These are phyloP conservation scores for Calidris pugnax DNA, from an alignment of 2,113 vertebrate species.

Conservation along the genomic window DNA sequence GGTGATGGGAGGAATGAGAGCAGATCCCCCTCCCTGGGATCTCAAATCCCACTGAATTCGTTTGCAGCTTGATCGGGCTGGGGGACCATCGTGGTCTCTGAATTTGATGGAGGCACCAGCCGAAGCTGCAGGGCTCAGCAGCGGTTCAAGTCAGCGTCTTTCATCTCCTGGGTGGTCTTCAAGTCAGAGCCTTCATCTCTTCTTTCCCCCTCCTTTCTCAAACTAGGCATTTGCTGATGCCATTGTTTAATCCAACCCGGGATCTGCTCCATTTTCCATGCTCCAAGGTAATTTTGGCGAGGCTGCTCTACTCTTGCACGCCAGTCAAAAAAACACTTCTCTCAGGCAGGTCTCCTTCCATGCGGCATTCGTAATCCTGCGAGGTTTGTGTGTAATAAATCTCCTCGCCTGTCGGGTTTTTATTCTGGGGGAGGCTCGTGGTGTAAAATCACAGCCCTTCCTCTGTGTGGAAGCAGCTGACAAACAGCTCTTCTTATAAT, in stretches of 20 bases:
- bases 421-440: not conserved
- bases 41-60: not conserved
- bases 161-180: conserved; percentile 52
- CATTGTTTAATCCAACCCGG: conserved; percentile 14
- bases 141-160: not conserved
- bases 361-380: not conserved
- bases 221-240: not conserved
- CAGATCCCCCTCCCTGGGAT: not conserved
- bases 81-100: accelerated
- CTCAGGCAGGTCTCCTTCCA: conserved; percentile 18
- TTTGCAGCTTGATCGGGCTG: not conserved
- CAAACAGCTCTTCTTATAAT: conserved; percentile 5
- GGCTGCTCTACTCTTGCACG: not conserved
- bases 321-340: not conserved
- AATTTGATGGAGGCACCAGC: not conserved
- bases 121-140: not conserved
- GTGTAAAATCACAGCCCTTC: not conserved
- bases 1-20: not conserved
- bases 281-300: conserved; percentile 23
- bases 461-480: not conserved
- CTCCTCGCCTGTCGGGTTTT: not conserved
- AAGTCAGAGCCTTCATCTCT: not conserved
- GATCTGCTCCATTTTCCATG: conserved; percentile 58
- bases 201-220: not conserved
- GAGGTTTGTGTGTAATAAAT: conserved; percentile 7